phyloP scores from a whole-genome alignment of 2,113 vertebrate species.

The Microtus oregoni region DNA sequence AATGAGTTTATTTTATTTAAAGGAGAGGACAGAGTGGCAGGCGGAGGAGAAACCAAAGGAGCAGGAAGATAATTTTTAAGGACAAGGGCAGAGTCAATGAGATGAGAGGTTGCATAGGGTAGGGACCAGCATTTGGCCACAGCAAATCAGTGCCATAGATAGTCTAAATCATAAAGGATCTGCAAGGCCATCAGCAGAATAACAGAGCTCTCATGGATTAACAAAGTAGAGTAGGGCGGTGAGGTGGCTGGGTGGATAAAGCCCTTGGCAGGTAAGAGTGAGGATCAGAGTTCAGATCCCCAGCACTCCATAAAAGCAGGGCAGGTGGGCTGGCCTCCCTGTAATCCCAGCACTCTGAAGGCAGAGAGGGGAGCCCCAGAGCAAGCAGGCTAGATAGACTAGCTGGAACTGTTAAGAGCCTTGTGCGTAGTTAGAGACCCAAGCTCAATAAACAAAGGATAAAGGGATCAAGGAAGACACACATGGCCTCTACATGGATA shows the following conservation, averaged over 20 bases:
- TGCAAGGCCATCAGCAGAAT: not conserved
- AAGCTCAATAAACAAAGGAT: not conserved
- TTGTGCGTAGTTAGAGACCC: not conserved
- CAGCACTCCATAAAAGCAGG: not conserved
- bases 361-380: not conserved
- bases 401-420: not conserved
- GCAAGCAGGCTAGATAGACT: not conserved
- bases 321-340: not conserved
- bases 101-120: not conserved
- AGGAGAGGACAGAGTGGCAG: not conserved
- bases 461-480: not conserved
- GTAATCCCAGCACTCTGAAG: not conserved
- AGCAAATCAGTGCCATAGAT: not conserved
- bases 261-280: not conserved
- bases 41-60: not conserved
- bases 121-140: not conserved
- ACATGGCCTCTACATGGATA: not conserved
- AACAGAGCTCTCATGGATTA: not conserved
- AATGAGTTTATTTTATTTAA: not conserved
- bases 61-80: not conserved
- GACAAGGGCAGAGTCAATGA: not conserved
- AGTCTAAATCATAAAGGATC: not conserved
- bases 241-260: not conserved
- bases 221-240: not conserved
- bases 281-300: not conserved